These are phyloP conservation scores for Colinus virginianus DNA, from an alignment of 2,113 vertebrate genomes.

Conservation along the genomic window DNA sequence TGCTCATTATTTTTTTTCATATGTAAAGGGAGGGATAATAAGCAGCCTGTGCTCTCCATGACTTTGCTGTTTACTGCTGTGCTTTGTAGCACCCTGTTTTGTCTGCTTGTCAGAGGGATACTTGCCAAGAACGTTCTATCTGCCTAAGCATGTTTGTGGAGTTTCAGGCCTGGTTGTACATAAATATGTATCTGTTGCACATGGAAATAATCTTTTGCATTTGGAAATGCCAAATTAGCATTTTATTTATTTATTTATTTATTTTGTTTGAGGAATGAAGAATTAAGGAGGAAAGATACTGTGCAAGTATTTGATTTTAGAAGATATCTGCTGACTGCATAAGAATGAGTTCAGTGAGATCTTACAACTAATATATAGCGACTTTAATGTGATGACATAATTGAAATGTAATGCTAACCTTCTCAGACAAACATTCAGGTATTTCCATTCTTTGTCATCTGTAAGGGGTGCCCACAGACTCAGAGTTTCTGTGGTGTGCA, in stretches of 20 bases:
- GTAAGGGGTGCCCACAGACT: background rate
- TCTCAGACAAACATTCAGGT: background rate
- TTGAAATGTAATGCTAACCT: background rate
- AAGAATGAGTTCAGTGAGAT: background rate
- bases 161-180: background rate
- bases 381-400: background rate
- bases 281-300: background rate
- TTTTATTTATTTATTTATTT: background rate
- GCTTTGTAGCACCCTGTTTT: background rate
- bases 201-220: background rate
- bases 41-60: background rate
- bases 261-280: background rate
- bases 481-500: background rate
- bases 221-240: background rate
- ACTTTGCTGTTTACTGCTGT: background rate
- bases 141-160: background rate
- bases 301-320: background rate
- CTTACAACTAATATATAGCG: background rate
- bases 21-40: background rate
- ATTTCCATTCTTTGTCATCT: background rate
- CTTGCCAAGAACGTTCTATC: background rate
- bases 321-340: background rate
- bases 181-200: background rate
- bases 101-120: background rate
- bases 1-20: background rate